phyloP scores from a whole-genome alignment of 2,113 vertebrate species.

The Hystrix brachyura region DNA sequence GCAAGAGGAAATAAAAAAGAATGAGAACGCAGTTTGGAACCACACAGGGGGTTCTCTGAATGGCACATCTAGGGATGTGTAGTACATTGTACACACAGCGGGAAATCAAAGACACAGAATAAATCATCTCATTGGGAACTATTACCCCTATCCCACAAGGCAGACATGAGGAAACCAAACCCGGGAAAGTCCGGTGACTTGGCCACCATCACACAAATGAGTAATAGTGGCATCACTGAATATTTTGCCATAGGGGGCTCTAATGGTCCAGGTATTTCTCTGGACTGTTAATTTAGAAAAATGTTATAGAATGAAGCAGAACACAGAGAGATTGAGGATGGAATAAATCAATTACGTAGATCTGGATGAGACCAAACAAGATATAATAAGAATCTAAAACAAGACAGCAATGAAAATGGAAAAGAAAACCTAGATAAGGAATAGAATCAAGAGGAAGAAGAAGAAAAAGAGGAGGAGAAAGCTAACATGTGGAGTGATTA shows the following conservation, averaged over 20 bases:
- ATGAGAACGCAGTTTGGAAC: not conserved
- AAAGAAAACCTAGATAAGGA: not conserved
- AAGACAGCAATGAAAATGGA: not conserved
- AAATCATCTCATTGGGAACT: not conserved
- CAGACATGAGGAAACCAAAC: not conserved
- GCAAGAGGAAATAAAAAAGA: not conserved
- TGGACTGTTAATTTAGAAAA: not conserved
- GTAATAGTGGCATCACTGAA: not conserved
- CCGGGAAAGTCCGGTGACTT: not conserved
- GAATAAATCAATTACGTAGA: not conserved
- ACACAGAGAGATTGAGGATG: not conserved
- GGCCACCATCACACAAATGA: not conserved
- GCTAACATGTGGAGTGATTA: not conserved
- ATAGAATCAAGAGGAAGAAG: not conserved
- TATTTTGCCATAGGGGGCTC: not conserved
- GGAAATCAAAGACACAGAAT: slow-evolving; percentile 2
- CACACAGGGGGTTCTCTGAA: not conserved
- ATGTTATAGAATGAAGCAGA: not conserved
- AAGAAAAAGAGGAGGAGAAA: not conserved
- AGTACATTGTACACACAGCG: not conserved
- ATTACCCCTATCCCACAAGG: not conserved
- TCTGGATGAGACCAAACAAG: not conserved
- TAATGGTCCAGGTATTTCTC: not conserved
- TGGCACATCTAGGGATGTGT: not conserved
- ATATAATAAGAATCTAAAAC: slow-evolving; percentile 29